Percentiles rank a stretch among this genome's conserved stretches.
Evolutionary conservation across 2,113 vertebrate species (phyloP).

Genomic region (Copsychus sechellarum): DNA sequence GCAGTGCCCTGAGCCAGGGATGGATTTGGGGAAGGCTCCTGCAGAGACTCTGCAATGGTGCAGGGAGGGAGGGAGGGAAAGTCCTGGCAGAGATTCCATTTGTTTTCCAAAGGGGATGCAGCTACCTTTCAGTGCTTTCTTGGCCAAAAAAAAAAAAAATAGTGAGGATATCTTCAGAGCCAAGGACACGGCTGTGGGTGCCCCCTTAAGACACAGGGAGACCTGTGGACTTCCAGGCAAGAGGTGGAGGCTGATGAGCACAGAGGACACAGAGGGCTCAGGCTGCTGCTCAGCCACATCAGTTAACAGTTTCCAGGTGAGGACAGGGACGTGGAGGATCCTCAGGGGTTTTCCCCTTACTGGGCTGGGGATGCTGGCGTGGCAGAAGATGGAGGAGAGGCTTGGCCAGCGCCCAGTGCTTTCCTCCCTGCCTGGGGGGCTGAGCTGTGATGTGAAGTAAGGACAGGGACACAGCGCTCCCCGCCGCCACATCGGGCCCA

Average conservation of each 20-base stretch:
- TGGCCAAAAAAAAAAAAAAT: not conserved
- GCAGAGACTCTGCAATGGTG: not conserved
- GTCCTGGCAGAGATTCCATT: not conserved
- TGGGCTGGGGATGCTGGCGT: not conserved
- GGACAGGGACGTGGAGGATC: rapidly evolving
- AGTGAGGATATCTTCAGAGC: not conserved
- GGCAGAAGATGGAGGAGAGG: not conserved
- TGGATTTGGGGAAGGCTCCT: not conserved
- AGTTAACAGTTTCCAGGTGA: not conserved
- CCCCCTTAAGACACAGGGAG: not conserved
- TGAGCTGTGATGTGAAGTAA: not conserved
- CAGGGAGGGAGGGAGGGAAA: not conserved
- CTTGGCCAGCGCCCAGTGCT: rapidly evolving
- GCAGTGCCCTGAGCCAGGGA: not conserved
- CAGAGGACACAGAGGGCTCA: rapidly evolving
- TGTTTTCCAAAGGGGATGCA: not conserved
- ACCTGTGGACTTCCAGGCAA: not conserved
- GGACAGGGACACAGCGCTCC: not conserved
- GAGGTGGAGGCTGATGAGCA: not conserved
- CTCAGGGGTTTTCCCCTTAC: not conserved
- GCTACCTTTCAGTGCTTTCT: not conserved
- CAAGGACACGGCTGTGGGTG: not conserved
- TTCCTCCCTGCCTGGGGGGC: not conserved
- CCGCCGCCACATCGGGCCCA: rapidly evolving
- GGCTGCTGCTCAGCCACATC: not conserved